Conservation (phyloP, 2,113 vertebrate species). For the Zootoca vivipara region DNA sequence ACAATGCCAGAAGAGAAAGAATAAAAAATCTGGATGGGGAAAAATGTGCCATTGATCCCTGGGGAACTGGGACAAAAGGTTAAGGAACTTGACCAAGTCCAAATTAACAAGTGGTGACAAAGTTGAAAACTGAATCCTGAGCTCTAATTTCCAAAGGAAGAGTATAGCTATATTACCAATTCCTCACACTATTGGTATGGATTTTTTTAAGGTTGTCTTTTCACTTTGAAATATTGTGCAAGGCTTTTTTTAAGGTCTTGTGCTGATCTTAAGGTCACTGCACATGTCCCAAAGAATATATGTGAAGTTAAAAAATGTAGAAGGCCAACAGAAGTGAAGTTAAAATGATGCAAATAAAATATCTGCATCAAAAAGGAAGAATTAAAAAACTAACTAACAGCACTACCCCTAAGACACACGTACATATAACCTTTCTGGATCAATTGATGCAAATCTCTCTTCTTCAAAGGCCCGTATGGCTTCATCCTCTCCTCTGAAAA, state of each 20-base stretch:
- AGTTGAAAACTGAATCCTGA: neutral
- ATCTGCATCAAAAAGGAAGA: too few relatives aligned
- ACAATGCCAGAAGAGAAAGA: neutral
- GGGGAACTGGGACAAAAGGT: neutral
- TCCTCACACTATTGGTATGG: too few relatives aligned
- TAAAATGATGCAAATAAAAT: neutral
- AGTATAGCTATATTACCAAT: neutral
- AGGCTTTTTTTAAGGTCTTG: neutral
- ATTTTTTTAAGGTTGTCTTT: neutral
- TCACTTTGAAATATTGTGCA: neutral
- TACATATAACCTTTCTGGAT: neutral
- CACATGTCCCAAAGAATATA: conserved; percentile 9
- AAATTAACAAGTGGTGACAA: neutral
- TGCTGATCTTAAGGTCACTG: conserved; percentile 4
- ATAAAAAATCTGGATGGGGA: too few relatives aligned
- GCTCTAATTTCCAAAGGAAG: neutral
- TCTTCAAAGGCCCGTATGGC: neutral
- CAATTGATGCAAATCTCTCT: neutral
- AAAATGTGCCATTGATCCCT: neutral
- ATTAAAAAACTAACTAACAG: too few relatives aligned
- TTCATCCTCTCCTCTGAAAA: neutral
- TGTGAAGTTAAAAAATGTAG: neutral
- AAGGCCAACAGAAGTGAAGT: neutral
- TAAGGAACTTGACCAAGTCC: neutral
- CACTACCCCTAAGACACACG: neutral